Percentiles rank a stretch among this genome's conserved stretches.
Evolutionary conservation across 2,888 invertebrate species (phyloP).

Genomic region (Aporophyla nigra): DNA sequence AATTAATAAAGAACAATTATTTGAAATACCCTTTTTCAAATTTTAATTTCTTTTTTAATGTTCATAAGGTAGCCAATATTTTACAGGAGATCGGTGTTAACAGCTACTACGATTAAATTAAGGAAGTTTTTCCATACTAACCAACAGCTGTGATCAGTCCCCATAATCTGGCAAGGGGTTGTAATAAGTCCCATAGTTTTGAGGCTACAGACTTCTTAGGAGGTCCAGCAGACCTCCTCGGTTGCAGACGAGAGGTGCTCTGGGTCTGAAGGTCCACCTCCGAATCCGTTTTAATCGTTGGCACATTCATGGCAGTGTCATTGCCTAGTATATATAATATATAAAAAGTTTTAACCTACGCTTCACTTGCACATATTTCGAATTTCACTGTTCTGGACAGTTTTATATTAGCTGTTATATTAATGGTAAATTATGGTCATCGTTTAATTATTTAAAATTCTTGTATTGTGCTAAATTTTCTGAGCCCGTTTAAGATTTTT

Average conservation of each 20-base stretch:
- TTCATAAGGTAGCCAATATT: too few species aligned
- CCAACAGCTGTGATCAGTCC: constrained; percentile 86
- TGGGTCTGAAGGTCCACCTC: constrained; percentile 72
- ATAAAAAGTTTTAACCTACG: constrained; percentile 25
- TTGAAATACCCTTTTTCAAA: not conserved
- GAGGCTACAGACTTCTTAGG: constrained; percentile 81
- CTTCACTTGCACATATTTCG: constrained; percentile 47
- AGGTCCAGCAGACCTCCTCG: constrained; percentile 72
- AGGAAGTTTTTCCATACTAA: constrained; percentile 68
- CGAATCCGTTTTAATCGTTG: constrained; percentile 75
- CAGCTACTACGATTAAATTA: not conserved
- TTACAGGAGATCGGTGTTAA: not conserved
- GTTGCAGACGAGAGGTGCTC: constrained; percentile 71
- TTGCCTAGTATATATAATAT: constrained; percentile 38
- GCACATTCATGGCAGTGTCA: constrained; percentile 72
- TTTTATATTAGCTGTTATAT: not conserved
- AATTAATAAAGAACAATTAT: not conserved
- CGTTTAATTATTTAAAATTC: not conserved
- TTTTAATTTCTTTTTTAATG: not conserved
- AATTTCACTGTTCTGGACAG: constrained; percentile 5
- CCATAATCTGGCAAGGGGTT: constrained; percentile 87
- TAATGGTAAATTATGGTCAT: not conserved
- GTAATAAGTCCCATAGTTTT: constrained; percentile 85
- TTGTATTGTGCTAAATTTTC: not conserved
- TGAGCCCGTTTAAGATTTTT: constrained; percentile 1